Conservation (phyloP, 2,888 invertebrate species). For the Pseudococcus viburni region DNA sequence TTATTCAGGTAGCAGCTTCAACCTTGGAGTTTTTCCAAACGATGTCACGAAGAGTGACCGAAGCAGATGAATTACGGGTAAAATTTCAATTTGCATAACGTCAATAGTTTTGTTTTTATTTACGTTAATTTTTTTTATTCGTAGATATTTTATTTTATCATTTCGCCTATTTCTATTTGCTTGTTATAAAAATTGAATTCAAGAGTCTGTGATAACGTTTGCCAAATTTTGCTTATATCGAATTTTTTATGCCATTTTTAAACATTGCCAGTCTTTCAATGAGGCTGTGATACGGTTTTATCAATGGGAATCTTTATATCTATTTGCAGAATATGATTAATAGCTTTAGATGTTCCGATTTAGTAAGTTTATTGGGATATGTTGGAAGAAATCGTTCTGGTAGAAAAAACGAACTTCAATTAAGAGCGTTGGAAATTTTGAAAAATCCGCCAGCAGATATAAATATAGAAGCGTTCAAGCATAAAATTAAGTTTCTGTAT, state of each 20-base stretch:
- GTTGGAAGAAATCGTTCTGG: slow-evolving; percentile 86
- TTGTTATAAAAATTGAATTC: background rate
- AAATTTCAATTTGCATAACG: background rate
- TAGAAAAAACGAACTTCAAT: slow-evolving; percentile 84
- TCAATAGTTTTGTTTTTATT: background rate
- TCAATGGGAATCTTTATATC: slow-evolving; percentile 51
- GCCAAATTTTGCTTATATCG: background rate
- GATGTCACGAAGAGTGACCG: slow-evolving; percentile 48
- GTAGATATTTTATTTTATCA: background rate
- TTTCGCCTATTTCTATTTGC: background rate
- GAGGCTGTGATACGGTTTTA: slow-evolving; percentile 45
- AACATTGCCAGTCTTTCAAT: slow-evolving; percentile 42
- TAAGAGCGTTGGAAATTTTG: slow-evolving; percentile 81
- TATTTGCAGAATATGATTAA: slow-evolving; percentile 73
- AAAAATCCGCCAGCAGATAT: slow-evolving; percentile 77
- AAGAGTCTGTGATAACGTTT: background rate
- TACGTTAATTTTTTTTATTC: background rate
- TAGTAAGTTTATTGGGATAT: slow-evolving; percentile 85
- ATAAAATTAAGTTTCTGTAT: slow-evolving; percentile 57
- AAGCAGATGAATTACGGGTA: slow-evolving; percentile 47
- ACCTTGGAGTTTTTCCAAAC: background rate
- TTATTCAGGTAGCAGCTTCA: slow-evolving; percentile 3
- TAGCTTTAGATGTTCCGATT: slow-evolving; percentile 86
- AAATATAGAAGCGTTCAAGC: slow-evolving; percentile 75
- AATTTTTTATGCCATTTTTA: background rate